Percentiles rank a stretch among this genome's conserved stretches.
Evolutionary conservation across 2,113 vertebrate genomes (phyloP).

Genomic region (Mionectes macconnelli): DNA sequence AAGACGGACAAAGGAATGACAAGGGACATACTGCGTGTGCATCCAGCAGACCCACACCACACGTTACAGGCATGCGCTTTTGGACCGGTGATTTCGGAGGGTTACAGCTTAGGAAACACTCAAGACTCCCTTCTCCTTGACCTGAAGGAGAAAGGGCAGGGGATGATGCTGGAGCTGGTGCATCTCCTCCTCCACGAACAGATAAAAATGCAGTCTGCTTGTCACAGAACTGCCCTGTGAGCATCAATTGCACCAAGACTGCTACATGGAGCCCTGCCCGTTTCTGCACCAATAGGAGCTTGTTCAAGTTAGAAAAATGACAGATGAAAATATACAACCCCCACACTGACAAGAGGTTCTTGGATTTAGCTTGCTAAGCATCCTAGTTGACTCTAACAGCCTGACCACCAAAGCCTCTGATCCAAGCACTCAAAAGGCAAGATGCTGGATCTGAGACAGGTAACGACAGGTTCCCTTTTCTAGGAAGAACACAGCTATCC

Average conservation of each 20-base stretch:
- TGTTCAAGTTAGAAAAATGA: neutral
- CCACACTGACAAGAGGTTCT: neutral
- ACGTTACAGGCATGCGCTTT: slow-evolving; percentile 70
- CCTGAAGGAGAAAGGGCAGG: slow-evolving; percentile 32
- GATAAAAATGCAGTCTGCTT: neutral
- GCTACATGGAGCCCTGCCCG: neutral
- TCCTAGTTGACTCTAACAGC: neutral
- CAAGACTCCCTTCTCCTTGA: slow-evolving; percentile 29
- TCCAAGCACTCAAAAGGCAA: neutral
- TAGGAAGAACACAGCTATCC: slow-evolving; percentile 21
- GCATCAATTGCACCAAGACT: neutral
- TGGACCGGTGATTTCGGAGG: slow-evolving; percentile 38
- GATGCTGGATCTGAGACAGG: neutral
- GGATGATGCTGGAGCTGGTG: neutral
- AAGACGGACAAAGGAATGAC: neutral
- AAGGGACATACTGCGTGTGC: slow-evolving; percentile 15
- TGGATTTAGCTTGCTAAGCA: slow-evolving; percentile 8
- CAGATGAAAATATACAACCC: neutral
- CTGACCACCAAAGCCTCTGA: slow-evolving; percentile 10
- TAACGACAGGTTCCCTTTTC: neutral
- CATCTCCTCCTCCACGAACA: slow-evolving; percentile 12
- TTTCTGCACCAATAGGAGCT: neutral
- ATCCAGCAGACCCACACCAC: slow-evolving; percentile 67
- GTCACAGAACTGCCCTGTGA: neutral
- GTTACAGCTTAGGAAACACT: slow-evolving; percentile 33